Evolutionary conservation across 1,140 invertebrate genomes (phyloP).

Genomic region (Hirudo medicinalis): DNA sequence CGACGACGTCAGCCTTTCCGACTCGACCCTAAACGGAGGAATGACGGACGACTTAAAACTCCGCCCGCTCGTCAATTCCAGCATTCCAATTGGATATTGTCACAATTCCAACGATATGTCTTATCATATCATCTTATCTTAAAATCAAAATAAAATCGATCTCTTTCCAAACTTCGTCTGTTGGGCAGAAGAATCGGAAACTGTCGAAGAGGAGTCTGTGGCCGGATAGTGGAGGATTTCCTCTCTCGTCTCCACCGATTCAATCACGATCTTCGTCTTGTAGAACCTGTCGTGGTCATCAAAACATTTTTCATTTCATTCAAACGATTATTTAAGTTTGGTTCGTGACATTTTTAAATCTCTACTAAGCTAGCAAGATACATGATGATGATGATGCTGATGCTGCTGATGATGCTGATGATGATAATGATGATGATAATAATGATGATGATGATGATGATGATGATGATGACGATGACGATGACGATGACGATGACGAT

Average conservation of each 20-base stretch:
- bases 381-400: neutral
- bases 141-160: neutral
- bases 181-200: neutral
- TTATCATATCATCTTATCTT: neutral
- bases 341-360: neutral
- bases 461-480: neutral
- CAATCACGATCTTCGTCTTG: slow-evolving; percentile 9
- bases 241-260: slow-evolving; percentile 2
- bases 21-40: neutral
- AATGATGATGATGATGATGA: neutral
- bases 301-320: no score
- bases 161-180: neutral
- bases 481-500: no score
- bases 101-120: no score
- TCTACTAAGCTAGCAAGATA: neutral
- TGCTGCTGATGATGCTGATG: no score
- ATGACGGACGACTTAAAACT: no score
- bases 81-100: no score
- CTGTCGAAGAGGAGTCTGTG: neutral
- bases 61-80: no score
- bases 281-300: slow-evolving; percentile 5
- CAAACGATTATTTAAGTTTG: no score
- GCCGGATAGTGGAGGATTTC: neutral
- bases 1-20: neutral
- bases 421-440: neutral